Evolutionary conservation across 2,113 vertebrate species (phyloP).

Genomic region (Isurus oxyrinchus): DNA sequence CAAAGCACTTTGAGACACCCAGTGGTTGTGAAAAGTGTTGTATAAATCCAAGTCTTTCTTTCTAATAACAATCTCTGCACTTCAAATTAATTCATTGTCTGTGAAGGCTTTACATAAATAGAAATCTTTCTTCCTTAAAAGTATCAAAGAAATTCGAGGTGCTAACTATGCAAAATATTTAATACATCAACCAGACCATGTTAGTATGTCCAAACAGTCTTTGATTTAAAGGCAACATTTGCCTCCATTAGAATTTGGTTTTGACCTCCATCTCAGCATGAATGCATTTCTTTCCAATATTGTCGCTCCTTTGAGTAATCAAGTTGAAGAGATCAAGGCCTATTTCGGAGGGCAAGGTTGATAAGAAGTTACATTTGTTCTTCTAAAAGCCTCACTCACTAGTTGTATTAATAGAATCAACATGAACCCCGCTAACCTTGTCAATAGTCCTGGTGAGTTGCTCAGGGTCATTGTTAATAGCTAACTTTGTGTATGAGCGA

Average conservation of each 20-base stretch:
- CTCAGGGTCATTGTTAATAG: not conserved
- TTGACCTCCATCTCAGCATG: not conserved
- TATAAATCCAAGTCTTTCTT: not conserved
- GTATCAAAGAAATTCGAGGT: not conserved
- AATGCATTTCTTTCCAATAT: not conserved
- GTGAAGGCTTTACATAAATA: not conserved
- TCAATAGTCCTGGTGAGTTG: not conserved
- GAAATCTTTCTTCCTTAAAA: not conserved
- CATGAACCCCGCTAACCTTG: not conserved
- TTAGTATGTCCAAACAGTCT: not conserved
- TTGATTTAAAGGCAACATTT: not conserved
- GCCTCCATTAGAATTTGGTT: not conserved
- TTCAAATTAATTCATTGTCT: not conserved
- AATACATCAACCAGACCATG: not conserved
- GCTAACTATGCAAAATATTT: not conserved
- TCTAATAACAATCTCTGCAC: not conserved
- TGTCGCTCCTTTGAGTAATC: not conserved
- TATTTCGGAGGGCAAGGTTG: not conserved
- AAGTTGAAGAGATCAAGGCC: not conserved
- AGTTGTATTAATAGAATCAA: not conserved
- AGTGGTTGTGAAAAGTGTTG: too few relatives aligned
- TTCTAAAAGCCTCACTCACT: not conserved
- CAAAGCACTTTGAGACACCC: too few relatives aligned
- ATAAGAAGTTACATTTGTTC: not conserved
- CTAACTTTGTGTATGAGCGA: not conserved